Evolutionary conservation across 2,797 vertebrate species (phyloP).

Genomic region (Columba guinea): DNA sequence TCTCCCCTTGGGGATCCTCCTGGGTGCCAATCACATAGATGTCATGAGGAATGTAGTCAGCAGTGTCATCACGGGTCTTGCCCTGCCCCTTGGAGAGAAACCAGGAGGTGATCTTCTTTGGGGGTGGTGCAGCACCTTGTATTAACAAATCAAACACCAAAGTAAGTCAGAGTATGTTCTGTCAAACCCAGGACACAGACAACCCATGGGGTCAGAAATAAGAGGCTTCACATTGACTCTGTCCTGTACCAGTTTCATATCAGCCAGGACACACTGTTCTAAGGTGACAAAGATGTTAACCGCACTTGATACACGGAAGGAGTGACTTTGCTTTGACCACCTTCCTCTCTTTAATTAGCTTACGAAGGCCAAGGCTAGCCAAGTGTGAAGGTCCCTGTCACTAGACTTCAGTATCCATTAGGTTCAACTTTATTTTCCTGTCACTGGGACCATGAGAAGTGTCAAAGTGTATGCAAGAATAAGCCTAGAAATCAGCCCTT

Average conservation of each 20-base stretch:
- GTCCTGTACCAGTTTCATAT: fast-evolving
- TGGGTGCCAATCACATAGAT: conserved; percentile 97
- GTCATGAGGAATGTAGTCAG: conserved; percentile 95
- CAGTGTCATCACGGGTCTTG: conserved; percentile 92
- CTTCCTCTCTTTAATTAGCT: background rate
- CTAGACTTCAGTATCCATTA: background rate
- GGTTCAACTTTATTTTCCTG: background rate
- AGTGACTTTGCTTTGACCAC: background rate
- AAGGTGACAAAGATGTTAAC: background rate
- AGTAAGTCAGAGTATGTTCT: conserved; percentile 26
- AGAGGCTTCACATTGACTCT: background rate
- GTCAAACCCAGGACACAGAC: background rate
- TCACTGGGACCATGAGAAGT: background rate
- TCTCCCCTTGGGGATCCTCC: conserved; percentile 92
- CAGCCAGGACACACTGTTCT: background rate
- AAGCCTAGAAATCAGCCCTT: background rate
- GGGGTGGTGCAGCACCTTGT: conserved; percentile 89
- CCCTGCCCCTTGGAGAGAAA: conserved; percentile 97
- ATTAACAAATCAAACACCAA: conserved; percentile 66
- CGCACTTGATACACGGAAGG: background rate
- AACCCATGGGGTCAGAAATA: background rate
- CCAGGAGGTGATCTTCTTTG: conserved; percentile 92
- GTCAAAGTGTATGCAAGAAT: background rate
- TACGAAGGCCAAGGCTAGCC: background rate
- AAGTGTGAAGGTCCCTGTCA: background rate